A percentile compares a stretch with the other conserved stretches of the same genome.
Evolutionary conservation across 2,888 invertebrate genomes (phyloP).

Genomic region (Blastobasis adustella): DNA sequence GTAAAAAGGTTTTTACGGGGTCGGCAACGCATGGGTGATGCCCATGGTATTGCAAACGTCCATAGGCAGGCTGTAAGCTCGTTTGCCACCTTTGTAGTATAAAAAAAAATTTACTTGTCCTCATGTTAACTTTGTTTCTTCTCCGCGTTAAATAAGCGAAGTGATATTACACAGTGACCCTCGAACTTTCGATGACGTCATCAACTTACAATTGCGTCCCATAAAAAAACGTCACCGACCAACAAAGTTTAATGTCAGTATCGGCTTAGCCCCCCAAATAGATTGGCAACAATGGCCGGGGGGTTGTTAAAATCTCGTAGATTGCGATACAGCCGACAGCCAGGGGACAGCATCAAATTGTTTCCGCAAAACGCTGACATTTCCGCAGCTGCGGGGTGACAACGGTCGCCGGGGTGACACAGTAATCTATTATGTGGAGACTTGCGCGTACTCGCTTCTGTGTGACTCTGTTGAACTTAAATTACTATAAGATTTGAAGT

Average conservation of each 20-base stretch:
- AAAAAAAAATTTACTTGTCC: no score
- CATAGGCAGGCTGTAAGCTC: no score
- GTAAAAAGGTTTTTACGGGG: no score
- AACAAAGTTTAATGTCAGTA: not conserved
- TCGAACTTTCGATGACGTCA: not conserved
- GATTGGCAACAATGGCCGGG: not conserved
- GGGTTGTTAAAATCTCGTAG: constrained; percentile 21
- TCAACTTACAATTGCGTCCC: not conserved
- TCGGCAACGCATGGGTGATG: no score
- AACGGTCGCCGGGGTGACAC: constrained; percentile 47
- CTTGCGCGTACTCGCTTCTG: constrained; percentile 8
- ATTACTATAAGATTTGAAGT: not conserved
- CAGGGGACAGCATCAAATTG: constrained; percentile 23
- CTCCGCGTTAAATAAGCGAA: not conserved
- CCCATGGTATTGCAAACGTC: no score
- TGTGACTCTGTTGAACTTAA: not conserved
- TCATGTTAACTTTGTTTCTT: no score
- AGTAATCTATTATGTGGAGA: constrained; percentile 45
- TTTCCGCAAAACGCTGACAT: constrained; percentile 32
- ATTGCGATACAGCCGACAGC: constrained; percentile 15
- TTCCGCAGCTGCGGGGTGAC: constrained; percentile 43
- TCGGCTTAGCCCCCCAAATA: not conserved
- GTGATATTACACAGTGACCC: not conserved
- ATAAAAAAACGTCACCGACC: not conserved
- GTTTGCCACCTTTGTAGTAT: no score